These are phyloP conservation scores for Cyprinus carpio DNA, from an alignment of 2,113 vertebrate genomes.

Conservation along the genomic window DNA sequence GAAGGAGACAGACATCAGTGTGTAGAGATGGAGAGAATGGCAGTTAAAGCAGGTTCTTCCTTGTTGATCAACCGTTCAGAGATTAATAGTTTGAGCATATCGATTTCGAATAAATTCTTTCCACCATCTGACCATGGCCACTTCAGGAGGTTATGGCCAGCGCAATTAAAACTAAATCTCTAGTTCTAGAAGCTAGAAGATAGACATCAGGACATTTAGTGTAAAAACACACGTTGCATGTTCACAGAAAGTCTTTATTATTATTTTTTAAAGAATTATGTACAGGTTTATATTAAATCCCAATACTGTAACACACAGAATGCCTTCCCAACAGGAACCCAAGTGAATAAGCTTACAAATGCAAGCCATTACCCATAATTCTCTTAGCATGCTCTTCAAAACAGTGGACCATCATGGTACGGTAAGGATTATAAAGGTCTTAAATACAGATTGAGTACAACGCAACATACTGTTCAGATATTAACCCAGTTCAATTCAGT, in stretches of 20 bases:
- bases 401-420: slow-evolving; percentile 65
- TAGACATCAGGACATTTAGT: background rate
- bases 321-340: slow-evolving; percentile 71
- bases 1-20: background rate
- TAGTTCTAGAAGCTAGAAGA: background rate
- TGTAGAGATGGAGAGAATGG: background rate
- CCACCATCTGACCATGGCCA: background rate
- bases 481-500: background rate
- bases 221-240: slow-evolving; percentile 51
- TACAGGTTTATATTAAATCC: slow-evolving; percentile 65
- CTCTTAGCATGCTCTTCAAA: slow-evolving; percentile 61
- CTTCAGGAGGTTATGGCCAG: background rate
- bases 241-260: slow-evolving; percentile 71
- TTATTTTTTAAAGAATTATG: slow-evolving; percentile 71
- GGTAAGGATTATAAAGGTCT: slow-evolving; percentile 58
- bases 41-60: background rate
- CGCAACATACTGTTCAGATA: slow-evolving; percentile 6
- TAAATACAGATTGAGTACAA: slow-evolving; percentile 18
- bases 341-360: slow-evolving; percentile 81
- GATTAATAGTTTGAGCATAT: slow-evolving; percentile 9
- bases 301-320: slow-evolving; percentile 77
- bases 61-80: background rate
- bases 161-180: too few relatives aligned
- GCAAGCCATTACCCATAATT: slow-evolving; percentile 65
- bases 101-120: slow-evolving; percentile 5